phyloP scores from a whole-genome alignment of 1,140 invertebrate species.

The Holcopasites calliopsidis region DNA sequence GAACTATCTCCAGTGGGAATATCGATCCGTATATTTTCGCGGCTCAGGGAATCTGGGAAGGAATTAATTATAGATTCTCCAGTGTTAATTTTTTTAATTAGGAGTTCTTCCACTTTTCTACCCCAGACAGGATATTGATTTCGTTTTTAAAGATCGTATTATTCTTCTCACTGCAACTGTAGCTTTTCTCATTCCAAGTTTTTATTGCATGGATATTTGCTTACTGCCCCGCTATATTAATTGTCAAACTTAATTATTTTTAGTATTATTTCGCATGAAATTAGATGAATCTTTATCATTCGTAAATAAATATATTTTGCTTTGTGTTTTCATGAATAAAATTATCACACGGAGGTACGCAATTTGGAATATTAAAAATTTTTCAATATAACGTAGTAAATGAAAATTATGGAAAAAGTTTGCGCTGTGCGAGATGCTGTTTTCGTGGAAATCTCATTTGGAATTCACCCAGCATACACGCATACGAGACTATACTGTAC shows the following conservation, averaged over 20 bases:
- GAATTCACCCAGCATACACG: not conserved
- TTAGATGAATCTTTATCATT: no score
- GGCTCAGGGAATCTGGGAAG: not conserved
- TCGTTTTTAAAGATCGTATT: not conserved
- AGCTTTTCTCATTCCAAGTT: no score
- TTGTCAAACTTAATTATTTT: no score
- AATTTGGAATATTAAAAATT: not conserved
- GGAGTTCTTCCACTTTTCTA: not conserved
- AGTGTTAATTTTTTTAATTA: constrained; percentile 34
- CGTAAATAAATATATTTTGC: no score
- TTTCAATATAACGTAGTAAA: not conserved
- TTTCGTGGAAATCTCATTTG: not conserved
- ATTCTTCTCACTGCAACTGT: not conserved
- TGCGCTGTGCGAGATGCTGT: not conserved
- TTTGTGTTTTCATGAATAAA: no score
- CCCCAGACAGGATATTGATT: not conserved
- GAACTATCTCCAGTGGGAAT: not conserved
- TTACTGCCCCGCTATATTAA: no score
- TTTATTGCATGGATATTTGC: no score
- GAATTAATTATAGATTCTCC: constrained; percentile 34
- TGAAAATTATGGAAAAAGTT: not conserved
- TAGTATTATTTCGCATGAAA: no score
- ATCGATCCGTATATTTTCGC: constrained; percentile 7
- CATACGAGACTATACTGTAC: no score
- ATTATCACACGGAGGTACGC: not conserved